Base-by-base conservation (phyloP, 2,113 vertebrate species). In the Tyrannus savana region DNA sequence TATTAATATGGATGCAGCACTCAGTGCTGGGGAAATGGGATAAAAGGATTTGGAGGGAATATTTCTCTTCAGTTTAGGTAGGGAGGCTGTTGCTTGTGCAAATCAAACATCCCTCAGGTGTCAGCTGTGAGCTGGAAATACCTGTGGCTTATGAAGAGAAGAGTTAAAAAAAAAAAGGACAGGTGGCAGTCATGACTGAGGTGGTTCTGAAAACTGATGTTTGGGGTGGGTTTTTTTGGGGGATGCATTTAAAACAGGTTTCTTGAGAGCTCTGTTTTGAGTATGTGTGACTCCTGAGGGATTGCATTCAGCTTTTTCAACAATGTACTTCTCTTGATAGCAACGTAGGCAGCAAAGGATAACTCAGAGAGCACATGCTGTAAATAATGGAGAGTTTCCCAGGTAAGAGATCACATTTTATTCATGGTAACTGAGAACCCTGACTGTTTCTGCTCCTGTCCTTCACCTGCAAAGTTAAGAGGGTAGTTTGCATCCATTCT, bases 281-380 rank as follows among this genome's bases (percentile, higher is more conserved):
- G 59, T 81, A 3, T 41, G 3, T 41, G 3, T 89, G 52, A 16
- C 22, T 58, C 35, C 3, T 2, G 18, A 67, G 19, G 39, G 58
- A 69, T 22, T 84, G 14, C 33, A 9, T 92, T 83, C 83, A 69
- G 59, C 46, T 77, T 71, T 85, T 82, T 93, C 82, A 94, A 96
- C 47, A 0, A 11, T 93, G 83, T 59, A 3, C 83, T 97, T 94
- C 41, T 88, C 88, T 96, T 24, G 11, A 60, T 93, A 98, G 98
- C 98, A 98, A 90, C 96, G 95, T 87, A 98, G 96, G 73, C 92
- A 97, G 59, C 98, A 98, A 94, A 98, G 97, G 97, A 97, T 89
- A 86, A 94, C 94, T 8, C 98, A 97, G 62, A 98, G 75, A 93
- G 95, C 96, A 23, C 98, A 97, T 19, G 91, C 97, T 77, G 95